Percentiles rank a stretch among this genome's conserved stretches.
These are phyloP conservation scores for Tinea pellionella DNA, from an alignment of 2,888 invertebrate genomes.

Conservation along the genomic window DNA sequence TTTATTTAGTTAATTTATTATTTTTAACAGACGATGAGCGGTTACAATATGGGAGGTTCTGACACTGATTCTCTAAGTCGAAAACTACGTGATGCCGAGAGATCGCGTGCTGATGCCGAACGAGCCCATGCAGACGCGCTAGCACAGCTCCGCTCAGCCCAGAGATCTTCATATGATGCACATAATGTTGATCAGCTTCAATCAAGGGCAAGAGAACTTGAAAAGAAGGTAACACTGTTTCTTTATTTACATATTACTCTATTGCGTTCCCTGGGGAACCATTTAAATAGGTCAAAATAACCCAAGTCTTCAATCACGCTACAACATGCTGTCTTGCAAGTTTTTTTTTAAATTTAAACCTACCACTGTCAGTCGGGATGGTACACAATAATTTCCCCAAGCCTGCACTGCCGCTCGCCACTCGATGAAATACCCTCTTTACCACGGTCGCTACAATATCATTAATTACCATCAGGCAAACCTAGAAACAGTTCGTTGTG, in stretches of 20 bases:
- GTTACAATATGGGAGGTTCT: conserved; percentile 33
- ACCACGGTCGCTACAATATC: too few species aligned
- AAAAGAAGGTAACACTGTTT: conserved; percentile 88
- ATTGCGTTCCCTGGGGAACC: too few species aligned
- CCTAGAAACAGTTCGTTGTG: conserved; percentile 79
- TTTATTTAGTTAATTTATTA: too few species aligned
- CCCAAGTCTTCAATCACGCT: too few species aligned
- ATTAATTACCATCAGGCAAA: conserved; percentile 59
- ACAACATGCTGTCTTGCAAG: too few species aligned
- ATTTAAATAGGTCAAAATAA: too few species aligned
- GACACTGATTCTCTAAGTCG: conserved; percentile 71
- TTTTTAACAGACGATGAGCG: conserved; percentile 46
- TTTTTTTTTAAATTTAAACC: too few species aligned
- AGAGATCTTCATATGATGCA: conserved; percentile 53
- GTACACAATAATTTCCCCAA: too few species aligned
- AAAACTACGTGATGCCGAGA: conserved; percentile 84
- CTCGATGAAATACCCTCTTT: too few species aligned
- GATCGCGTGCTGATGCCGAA: conserved; percentile 80
- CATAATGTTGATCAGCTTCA: conserved; percentile 78
- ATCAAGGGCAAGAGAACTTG: conserved; percentile 88
- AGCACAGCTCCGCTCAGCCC: conserved; percentile 72
- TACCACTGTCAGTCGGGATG: too few species aligned
- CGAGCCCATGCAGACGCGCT: conserved; percentile 83
- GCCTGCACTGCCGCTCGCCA: too few species aligned
- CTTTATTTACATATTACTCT: too few species aligned